phyloP scores from a whole-genome alignment of 2,888 invertebrate species.

The Drosophila multiciliata region DNA sequence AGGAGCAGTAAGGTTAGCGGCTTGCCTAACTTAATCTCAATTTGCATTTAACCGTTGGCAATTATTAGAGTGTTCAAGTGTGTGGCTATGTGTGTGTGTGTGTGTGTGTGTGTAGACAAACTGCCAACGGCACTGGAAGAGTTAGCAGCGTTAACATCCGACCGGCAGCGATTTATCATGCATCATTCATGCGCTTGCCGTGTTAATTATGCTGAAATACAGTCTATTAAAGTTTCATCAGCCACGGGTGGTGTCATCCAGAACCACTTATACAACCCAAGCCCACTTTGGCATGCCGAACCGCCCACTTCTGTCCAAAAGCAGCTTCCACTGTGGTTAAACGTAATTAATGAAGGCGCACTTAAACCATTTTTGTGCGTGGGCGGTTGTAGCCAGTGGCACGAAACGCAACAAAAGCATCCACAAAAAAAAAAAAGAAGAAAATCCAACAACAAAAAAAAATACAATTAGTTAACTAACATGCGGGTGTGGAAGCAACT shows the following conservation, averaged over 20 bases:
- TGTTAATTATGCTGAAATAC: slow-evolving; percentile 78
- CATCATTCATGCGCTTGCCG: slow-evolving; percentile 74
- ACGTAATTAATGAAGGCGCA: slow-evolving; percentile 76
- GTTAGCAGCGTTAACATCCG: slow-evolving; percentile 1
- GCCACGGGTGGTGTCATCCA: slow-evolving; percentile 37
- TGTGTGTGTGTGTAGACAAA: slow-evolving; percentile 6
- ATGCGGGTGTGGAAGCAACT: slow-evolving; percentile 54
- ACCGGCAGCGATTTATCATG: slow-evolving; percentile 59
- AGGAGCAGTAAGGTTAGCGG: slow-evolving; percentile 6
- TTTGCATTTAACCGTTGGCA: slow-evolving; percentile 70
- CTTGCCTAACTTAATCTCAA: slow-evolving; percentile 62
- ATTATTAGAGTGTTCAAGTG: slow-evolving; percentile 56
- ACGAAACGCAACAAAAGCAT: slow-evolving; percentile 54
- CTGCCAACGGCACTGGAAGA: slow-evolving; percentile 12
- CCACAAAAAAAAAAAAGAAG: slow-evolving; percentile 48
- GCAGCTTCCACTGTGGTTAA: slow-evolving; percentile 45
- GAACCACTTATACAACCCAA: slow-evolving; percentile 17
- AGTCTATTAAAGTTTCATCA: slow-evolving; percentile 76
- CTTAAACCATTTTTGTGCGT: slow-evolving; percentile 80
- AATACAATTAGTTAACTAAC: slow-evolving; percentile 76
- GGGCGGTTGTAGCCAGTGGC: slow-evolving; percentile 45
- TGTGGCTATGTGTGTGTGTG: neutral
- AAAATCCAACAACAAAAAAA: no score
- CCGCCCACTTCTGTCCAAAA: neutral
- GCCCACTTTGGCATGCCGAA: neutral